A percentile compares a stretch with the other conserved stretches of the same genome.
phyloP scores from a whole-genome alignment of 2,888 invertebrate species.

The Steinernema hermaphroditum region DNA sequence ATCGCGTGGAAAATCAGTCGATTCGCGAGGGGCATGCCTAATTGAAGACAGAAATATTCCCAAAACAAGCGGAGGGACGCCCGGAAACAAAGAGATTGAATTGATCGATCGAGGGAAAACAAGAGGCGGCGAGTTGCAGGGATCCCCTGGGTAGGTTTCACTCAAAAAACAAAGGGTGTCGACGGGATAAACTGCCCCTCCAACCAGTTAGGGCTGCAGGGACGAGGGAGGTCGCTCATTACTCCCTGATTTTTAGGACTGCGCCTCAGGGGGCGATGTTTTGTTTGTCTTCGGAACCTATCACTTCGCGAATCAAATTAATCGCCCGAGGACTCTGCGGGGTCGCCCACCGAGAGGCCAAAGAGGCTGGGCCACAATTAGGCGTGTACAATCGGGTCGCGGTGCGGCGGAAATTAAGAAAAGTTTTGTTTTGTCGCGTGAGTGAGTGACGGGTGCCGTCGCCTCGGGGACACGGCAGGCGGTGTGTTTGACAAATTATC shows the following conservation, averaged over 20 bases:
- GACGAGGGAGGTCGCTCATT: neutral
- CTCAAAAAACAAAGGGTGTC: constrained; percentile 7
- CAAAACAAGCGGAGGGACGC: no score
- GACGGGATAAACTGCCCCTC: neutral
- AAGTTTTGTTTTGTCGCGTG: neutral
- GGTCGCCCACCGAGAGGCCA: neutral
- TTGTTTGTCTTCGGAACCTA: constrained; percentile 20
- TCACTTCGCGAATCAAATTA: constrained; percentile 20
- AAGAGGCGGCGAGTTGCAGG: constrained; percentile 18
- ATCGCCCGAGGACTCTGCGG: neutral
- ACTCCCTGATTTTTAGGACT: constrained; percentile 4
- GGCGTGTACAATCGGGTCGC: no score
- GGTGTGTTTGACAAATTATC: neutral
- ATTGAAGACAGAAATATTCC: neutral
- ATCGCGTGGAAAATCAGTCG: constrained; percentile 28
- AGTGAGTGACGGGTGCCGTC: neutral
- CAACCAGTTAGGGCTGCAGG: neutral
- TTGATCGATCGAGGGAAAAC: constrained; percentile 26
- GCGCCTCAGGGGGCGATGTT: neutral
- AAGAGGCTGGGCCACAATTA: no score
- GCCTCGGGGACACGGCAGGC: neutral
- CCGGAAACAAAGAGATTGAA: constrained; percentile 5
- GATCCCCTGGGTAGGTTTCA: constrained; percentile 23
- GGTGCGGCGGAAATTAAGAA: no score
- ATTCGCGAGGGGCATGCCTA: neutral